Percentiles rank a stretch among this genome's conserved stretches.
These are phyloP conservation scores for Anoura caudifer DNA, from an alignment of 2,113 vertebrate species.

Conservation along the genomic window DNA sequence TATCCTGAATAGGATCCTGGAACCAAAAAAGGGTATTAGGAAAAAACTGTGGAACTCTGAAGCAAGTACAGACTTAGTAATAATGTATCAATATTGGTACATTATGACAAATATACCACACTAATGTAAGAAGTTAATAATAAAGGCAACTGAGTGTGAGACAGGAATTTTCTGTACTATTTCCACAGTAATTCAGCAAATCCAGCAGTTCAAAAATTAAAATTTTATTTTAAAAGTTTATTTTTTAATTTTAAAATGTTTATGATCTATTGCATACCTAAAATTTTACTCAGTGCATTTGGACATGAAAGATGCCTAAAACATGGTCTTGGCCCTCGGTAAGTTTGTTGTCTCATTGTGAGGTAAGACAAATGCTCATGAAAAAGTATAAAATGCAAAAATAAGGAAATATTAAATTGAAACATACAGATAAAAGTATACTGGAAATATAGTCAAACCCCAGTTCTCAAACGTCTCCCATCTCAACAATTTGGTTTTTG, in stretches of 20 bases:
- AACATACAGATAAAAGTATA: neutral
- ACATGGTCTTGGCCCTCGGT: neutral
- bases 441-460: neutral
- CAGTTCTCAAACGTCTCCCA: too few relatives aligned
- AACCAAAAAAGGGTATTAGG: neutral
- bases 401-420: neutral
- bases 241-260: neutral
- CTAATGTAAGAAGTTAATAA: neutral
- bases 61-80: neutral
- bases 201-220: neutral
- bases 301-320: conserved; percentile 6
- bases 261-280: neutral
- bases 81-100: neutral
- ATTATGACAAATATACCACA: neutral
- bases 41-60: neutral
- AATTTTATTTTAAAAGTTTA: neutral
- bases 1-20: neutral
- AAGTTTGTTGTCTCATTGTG: neutral
- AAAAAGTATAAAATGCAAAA: conserved; percentile 20
- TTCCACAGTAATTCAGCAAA: conserved; percentile 8
- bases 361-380: conserved; percentile 12
- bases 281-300: neutral
- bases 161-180: neutral
- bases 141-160: neutral
- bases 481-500: too few relatives aligned